phyloP scores from a whole-genome alignment of 1,140 invertebrate genomes.

The Temnothorax curvispinosus region DNA sequence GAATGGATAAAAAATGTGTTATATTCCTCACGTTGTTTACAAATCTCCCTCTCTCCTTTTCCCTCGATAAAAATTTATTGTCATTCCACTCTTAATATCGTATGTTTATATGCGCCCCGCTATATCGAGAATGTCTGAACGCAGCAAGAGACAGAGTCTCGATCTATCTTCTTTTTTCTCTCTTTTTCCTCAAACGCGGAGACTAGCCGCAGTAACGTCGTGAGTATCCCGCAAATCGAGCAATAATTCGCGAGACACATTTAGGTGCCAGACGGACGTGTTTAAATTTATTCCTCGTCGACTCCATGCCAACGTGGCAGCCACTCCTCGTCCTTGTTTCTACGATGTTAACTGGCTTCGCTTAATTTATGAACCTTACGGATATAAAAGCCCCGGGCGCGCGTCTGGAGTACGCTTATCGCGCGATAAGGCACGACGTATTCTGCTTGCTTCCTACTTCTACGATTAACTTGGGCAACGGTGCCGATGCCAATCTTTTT shows the following conservation, averaged over 20 bases:
- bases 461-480: constrained; percentile 66
- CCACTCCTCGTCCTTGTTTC: constrained; percentile 56
- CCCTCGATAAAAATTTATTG: constrained; percentile 42
- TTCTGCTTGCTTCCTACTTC: constrained; percentile 69
- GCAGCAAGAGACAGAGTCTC: neutral
- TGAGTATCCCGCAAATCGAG: constrained; percentile 21
- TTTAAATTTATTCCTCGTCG: constrained; percentile 63
- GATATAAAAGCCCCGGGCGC: constrained; percentile 59
- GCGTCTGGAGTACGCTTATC: constrained; percentile 63
- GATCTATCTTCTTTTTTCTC: neutral
- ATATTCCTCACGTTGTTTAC: too few species aligned
- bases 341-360: constrained; percentile 56
- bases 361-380: constrained; percentile 69
- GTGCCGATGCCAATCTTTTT: constrained; percentile 74
- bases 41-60: neutral
- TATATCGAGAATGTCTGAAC: constrained; percentile 20
- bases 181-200: neutral
- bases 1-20: too few species aligned
- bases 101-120: neutral
- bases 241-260: constrained; percentile 53
- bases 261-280: constrained; percentile 56
- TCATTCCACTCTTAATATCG: constrained; percentile 15
- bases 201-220: neutral
- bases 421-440: constrained; percentile 67
- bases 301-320: constrained; percentile 45